Evolutionary conservation across 1,140 invertebrate genomes (phyloP).

Genomic region (Drosophila auraria): DNA sequence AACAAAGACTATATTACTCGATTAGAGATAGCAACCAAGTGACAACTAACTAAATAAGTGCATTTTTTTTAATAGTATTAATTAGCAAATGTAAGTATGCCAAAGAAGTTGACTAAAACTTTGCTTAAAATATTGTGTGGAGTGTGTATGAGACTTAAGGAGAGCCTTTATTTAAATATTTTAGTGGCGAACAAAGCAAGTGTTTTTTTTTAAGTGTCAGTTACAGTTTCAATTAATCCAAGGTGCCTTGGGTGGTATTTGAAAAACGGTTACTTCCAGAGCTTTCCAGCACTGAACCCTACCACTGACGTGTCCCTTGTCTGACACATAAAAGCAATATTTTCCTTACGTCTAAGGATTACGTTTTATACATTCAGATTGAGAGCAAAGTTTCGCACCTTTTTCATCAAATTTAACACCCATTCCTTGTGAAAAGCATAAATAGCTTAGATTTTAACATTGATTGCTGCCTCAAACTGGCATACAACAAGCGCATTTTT

Average conservation of each 20-base stretch:
- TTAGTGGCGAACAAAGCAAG: not conserved
- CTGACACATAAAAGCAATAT: too few species aligned
- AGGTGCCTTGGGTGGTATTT: conserved; percentile 11
- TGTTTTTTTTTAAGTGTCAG: not conserved
- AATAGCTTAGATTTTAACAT: too few species aligned
- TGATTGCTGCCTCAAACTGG: too few species aligned
- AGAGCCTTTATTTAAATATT: not conserved
- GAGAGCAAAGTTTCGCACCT: too few species aligned
- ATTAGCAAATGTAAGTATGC: conserved; percentile 71
- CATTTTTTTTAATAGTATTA: conserved; percentile 58
- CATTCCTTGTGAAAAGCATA: too few species aligned
- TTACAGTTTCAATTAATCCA: not conserved
- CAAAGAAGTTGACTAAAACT: not conserved
- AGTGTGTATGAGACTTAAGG: not conserved
- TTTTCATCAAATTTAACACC: too few species aligned
- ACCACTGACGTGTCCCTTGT: conserved; percentile 68
- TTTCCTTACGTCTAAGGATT: too few species aligned
- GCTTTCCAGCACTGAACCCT: conserved; percentile 52
- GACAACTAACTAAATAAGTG: conserved; percentile 46
- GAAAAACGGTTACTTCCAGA: conserved; percentile 30
- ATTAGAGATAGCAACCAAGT: conserved; percentile 50
- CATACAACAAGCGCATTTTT: too few species aligned
- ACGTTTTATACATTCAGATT: too few species aligned
- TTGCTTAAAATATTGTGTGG: not conserved
- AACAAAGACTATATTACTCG: conserved; percentile 62